Percentiles rank a stretch among this genome's conserved stretches.
These are phyloP conservation scores for Pachycephus smyrnensis DNA, from an alignment of 2,888 invertebrate species.

Conservation along the genomic window DNA sequence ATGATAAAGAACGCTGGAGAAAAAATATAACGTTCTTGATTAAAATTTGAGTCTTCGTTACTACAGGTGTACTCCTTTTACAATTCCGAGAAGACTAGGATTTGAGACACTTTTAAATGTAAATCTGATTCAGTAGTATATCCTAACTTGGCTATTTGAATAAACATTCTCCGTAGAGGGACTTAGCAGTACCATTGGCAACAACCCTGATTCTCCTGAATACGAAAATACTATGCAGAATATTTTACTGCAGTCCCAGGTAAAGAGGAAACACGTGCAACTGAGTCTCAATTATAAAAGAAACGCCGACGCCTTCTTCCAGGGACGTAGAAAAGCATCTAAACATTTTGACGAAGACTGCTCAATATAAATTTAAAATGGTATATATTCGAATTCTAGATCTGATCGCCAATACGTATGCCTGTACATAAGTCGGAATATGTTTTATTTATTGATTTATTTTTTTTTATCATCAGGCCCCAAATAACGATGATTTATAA, in stretches of 20 bases:
- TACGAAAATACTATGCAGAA: conserved; percentile 40
- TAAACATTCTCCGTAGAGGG: not conserved
- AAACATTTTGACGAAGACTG: not conserved
- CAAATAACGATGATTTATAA: not conserved
- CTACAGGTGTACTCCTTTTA: conserved; percentile 37
- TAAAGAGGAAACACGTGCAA: not conserved
- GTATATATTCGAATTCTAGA: not conserved
- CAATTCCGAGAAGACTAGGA: conserved; percentile 25
- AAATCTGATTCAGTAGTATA: not conserved
- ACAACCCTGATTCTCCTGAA: conserved; percentile 50
- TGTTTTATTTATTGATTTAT: not conserved
- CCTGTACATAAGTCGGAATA: not conserved
- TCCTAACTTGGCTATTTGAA: not conserved
- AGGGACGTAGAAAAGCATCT: not conserved
- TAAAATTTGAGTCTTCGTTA: conserved; percentile 26
- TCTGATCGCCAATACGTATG: not conserved
- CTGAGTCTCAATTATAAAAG: not conserved
- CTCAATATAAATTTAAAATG: not conserved
- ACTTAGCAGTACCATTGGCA: not conserved
- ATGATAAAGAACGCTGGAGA: not conserved
- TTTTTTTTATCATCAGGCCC: not conserved
- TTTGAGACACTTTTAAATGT: not conserved
- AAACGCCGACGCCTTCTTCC: not conserved
- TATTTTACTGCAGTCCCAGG: not conserved
- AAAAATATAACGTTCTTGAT: conserved; percentile 4